Conservation (phyloP, 2,113 vertebrate genomes). For the Probosciger aterrimus region DNA sequence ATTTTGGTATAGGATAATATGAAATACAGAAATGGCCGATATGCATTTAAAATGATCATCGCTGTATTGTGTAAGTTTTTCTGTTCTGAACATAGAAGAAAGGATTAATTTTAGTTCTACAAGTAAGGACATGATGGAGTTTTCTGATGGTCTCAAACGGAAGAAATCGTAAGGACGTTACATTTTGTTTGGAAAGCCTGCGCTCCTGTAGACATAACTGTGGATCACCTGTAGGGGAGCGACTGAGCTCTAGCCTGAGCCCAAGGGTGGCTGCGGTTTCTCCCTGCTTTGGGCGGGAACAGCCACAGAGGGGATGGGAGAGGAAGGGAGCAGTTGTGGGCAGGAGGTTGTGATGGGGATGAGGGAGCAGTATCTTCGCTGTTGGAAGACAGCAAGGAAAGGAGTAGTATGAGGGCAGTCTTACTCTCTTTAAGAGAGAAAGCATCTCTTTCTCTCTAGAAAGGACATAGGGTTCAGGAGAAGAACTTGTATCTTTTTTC, state of each 20-base stretch:
- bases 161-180: not conserved
- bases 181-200: not conserved
- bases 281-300: not conserved
- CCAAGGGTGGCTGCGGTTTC: not conserved
- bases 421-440: not conserved
- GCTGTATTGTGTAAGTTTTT: not conserved
- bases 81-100: not conserved
- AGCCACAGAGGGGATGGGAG: not conserved
- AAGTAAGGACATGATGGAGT: not conserved
- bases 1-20: not conserved
- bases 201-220: fast-evolving
- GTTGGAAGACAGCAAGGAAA: not conserved
- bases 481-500: not conserved
- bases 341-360: not conserved
- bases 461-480: not conserved
- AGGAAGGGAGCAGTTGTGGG: not conserved
- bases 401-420: not conserved
- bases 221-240: not conserved
- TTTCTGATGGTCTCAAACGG: not conserved
- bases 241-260: not conserved
- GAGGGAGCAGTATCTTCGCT: not conserved
- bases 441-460: not conserved
- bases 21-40: not conserved
- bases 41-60: not conserved
- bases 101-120: not conserved